Evolutionary conservation across 2,888 invertebrate species (phyloP), one percentile per base, ranked within the genome.

Genomic region (Drosophila diplacantha): DNA sequence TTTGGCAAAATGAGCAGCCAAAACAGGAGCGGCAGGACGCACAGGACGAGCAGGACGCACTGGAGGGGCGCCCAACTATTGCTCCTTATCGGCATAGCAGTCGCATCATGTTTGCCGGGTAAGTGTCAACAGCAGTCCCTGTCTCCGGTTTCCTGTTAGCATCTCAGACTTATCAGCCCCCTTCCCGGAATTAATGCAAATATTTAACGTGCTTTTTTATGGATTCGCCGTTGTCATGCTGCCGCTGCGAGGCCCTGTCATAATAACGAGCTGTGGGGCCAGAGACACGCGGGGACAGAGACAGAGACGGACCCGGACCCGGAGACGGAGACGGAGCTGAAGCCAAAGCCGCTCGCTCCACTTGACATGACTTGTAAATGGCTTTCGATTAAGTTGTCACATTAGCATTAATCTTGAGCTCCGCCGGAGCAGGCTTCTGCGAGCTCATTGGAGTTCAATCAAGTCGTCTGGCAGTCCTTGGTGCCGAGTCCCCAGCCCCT

Each of bases 371-470:
- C 80, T 81, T 77, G 80, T 81, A 81, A 81, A 81, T 80, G 80
- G 80, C 82, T 81, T 81, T 81, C 80, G 80, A 81, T 81, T 81
- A 81, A 81, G 80, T 81, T 81, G 80, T 81, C 80, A 81, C 80
- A 81, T 81, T 81, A 81, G 82, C 80, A 81, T 81, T 81, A 81
- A 81, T 81, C 80, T 81, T 61, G 39, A 67, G 65, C 62, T 52
- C 26, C 39, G 51, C 31, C 20, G 29, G 31, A 64, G 55, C 44
- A 63, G 32, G 18, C 37, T 44, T 60, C 61, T 37, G 26, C 24
- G 56, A 57, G 63, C 43, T 60, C 67, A 77, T 74, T 73, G 69
- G 69, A 63, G 79, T 78, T 81, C 78, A 78, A 79, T 79, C 78
- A 73, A 78, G 81, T 75, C 71, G 78, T 70, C 81, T 71, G 69